Base-by-base conservation (phyloP, 2,113 vertebrate species). In the Galeopterus variegatus region DNA sequence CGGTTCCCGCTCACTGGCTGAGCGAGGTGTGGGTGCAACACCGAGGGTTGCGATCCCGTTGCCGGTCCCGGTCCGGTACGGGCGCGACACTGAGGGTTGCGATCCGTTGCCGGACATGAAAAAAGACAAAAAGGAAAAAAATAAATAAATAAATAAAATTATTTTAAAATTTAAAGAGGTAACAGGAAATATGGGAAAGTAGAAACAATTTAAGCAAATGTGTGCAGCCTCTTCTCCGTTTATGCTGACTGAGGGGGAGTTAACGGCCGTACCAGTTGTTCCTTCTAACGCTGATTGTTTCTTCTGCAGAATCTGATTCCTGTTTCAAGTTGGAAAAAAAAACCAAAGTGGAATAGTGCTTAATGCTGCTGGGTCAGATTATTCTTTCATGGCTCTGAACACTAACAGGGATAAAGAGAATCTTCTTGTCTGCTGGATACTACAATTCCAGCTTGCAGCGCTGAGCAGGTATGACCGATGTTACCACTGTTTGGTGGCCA, bases 91-190 rank as follows among this genome's bases (percentile, higher is more conserved):
- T n/a, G n/a, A n/a, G n/a, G n/a, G n/a, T n/a, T n/a, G n/a, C n/a
- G n/a, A n/a, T n/a, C n/a, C n/a, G n/a, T n/a, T n/a, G n/a, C n/a
- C n/a, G n/a, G n/a, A n/a, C n/a, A n/a, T n/a, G n/a, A n/a, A n/a
- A n/a, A n/a, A n/a, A n/a, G n/a, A n/a, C n/a, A n/a, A n/a, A n/a
- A n/a, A n/a, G n/a, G n/a, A n/a, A n/a, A n/a, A n/a, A n/a, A n/a
- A n/a, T n/a, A n/a, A n/a, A n/a, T n/a, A n/a, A n/a, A 62, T 36
- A 48, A 89, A 21, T 75, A 70, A 90, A 96, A 81, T 52, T 65
- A 56, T 72, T 94, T 94, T 76, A 75, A 85, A 67, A 64, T 75
- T n/a, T 67, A 69, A 70, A 81, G 54, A 81, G 17, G 24, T 14
- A 92, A 75, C n/a, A 76, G 56, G 60, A 75, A 88, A 65, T 14